A percentile compares a stretch with the other conserved stretches of the same genome.
phyloP scores from a whole-genome alignment of 2,888 invertebrate species.

The Creontiades dilutus region DNA sequence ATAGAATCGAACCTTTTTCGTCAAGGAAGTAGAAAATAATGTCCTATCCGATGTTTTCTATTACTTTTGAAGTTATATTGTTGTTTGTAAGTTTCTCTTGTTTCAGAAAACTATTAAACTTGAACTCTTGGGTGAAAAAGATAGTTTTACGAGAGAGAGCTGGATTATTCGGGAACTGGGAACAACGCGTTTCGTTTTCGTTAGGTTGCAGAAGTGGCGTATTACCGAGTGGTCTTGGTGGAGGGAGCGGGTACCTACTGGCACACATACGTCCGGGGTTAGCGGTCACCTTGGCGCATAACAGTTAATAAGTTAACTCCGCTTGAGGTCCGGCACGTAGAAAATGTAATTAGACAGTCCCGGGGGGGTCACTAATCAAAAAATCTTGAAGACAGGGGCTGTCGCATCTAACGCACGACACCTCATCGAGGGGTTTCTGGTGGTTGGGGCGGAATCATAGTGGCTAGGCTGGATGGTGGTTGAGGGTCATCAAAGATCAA shows the following conservation, averaged over 20 bases:
- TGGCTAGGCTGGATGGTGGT: not conserved
- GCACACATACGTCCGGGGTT: constrained; percentile 27
- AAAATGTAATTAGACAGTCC: constrained; percentile 13
- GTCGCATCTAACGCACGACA: not conserved
- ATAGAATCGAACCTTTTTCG: no score
- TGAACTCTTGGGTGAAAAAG: not conserved
- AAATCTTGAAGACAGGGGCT: not conserved
- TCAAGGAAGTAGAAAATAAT: no score
- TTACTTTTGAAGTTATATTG: no score
- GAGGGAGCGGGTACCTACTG: constrained; percentile 36
- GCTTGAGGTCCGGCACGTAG: constrained; percentile 29
- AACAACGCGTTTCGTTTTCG: constrained; percentile 14
- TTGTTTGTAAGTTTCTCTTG: not conserved
- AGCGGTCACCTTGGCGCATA: constrained; percentile 14
- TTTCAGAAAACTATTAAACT: not conserved
- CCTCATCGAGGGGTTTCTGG: not conserved
- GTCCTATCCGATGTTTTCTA: no score
- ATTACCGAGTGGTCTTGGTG: not conserved
- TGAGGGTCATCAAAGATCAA: not conserved
- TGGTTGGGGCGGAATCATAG: not conserved
- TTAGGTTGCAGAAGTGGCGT: not conserved
- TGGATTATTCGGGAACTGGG: constrained; percentile 2
- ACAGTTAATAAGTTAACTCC: constrained; percentile 12
- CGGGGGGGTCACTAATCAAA: not conserved
- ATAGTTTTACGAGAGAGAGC: constrained; percentile 32